Base-by-base conservation (phyloP, 2,888 invertebrate species). In the Acrobasis consociella region DNA sequence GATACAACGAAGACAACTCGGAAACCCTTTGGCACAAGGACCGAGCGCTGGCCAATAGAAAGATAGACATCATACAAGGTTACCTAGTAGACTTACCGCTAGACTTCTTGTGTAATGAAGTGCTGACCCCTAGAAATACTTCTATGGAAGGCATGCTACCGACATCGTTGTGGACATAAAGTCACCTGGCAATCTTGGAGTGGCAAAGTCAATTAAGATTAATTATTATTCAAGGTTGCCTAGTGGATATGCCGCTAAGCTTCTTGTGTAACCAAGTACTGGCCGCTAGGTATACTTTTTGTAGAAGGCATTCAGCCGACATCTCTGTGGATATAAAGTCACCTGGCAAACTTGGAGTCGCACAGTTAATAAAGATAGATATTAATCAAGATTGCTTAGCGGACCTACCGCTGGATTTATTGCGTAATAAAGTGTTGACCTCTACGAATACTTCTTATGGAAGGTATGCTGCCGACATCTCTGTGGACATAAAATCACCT, bases 61-160 rank as follows among this genome's bases (percentile, higher is more conserved):
- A 95, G 89, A 92, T 98, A 68, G 94, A 94, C 70, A 94, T 95
- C 75, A 95, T 98, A 64, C 89, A 96, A 94, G 99, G 99, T 0
- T 94, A 96, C 83, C 82, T 99, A 64, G 99, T 99, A 0, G 94
- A 97, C 71, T 92, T 99, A 81, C 99, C 99, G 0, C 87, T 98
- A 60, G 94, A 97, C 65, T 99, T 99, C 89, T 94, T 99, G n/a
- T 94, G 94, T 76, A 95, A 96, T 71, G 98, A 99, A 89, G 94
- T 94, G 52, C 92, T 99, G 52, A 97, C 96, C 16, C 99, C 99
- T 9, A 95, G 95, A 61, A 94, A 95, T 50, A 95, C 95, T 15
- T 96, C 97, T 17, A 97, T 97, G 83, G 99, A 99, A 85, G 97
- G 97, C 58, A 95, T 99, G 77, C 95, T 99, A 94, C 99, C 99